These are phyloP conservation scores for Coilia nasus DNA, from an alignment of 2,797 vertebrate genomes.

Conservation along the genomic window DNA sequence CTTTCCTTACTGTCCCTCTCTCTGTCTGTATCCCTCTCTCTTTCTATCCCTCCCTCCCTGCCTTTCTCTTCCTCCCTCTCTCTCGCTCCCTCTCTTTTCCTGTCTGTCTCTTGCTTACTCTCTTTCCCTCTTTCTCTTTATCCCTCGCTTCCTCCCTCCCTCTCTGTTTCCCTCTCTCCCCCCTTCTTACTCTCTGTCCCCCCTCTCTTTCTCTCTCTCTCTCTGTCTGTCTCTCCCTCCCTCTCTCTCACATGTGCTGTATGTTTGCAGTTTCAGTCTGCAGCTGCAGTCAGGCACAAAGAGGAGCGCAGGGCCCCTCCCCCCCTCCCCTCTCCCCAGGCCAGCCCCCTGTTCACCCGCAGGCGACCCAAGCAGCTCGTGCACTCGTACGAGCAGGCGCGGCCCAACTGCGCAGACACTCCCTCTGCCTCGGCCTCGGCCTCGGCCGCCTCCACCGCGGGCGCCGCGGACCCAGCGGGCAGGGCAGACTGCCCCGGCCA, in stretches of 20 bases:
- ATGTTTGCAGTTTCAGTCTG: constrained; percentile 83
- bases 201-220: not conserved
- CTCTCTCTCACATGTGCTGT: constrained; percentile 66
- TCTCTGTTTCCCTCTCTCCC: not conserved
- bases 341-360: constrained; percentile 65
- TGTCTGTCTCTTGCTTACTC: too few species aligned
- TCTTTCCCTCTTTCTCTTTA: not conserved
- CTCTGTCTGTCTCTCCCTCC: not conserved
- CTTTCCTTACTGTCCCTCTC: not conserved
- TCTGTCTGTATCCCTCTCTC: not conserved
- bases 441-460: constrained; percentile 63
- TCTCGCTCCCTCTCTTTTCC: too few species aligned
- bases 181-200: not conserved
- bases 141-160: not conserved
- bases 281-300: constrained; percentile 76
- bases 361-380: constrained; percentile 79
- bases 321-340: constrained; percentile 70
- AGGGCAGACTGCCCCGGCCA: constrained; percentile 61
- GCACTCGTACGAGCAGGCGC: constrained; percentile 62
- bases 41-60: not conserved
- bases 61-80: too few species aligned
- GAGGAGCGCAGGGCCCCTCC: constrained; percentile 72
- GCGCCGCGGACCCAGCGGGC: constrained; percentile 58
- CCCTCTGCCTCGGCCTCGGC: constrained; percentile 53
- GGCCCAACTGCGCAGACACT: constrained; percentile 67